Evolutionary conservation across 2,888 invertebrate species (phyloP).

Genomic region (Agrochola litura): DNA sequence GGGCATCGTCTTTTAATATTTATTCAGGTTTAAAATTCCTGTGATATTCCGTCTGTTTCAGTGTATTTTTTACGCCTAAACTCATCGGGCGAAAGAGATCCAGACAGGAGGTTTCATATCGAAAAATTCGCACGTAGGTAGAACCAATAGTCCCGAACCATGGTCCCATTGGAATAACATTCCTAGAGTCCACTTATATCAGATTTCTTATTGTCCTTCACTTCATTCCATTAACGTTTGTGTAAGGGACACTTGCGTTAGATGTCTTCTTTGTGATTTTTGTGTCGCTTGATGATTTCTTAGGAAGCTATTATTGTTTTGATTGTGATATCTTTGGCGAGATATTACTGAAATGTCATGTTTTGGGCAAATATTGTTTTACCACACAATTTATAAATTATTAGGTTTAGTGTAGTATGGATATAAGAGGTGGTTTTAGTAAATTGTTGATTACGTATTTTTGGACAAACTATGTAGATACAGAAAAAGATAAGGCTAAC

Average conservation of each 20-base stretch:
- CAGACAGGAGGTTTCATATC: conserved; percentile 71
- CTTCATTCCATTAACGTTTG: conserved; percentile 85
- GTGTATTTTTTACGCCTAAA: conserved; percentile 74
- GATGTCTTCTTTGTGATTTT: conserved; percentile 73
- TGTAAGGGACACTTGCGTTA: conserved; percentile 75
- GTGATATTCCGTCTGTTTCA: conserved; percentile 59
- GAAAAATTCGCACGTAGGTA: conserved; percentile 80
- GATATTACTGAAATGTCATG: conserved; percentile 14
- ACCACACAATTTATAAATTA: neutral
- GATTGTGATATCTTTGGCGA: conserved; percentile 34
- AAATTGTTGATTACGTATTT: neutral
- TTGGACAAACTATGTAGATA: neutral
- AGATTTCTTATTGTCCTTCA: conserved; percentile 87
- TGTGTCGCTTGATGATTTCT: conserved; percentile 43
- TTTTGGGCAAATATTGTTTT: conserved; percentile 6
- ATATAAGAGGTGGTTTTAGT: neutral
- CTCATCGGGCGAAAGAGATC: conserved; percentile 70
- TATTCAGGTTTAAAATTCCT: conserved; percentile 72
- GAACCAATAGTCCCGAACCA: conserved; percentile 76
- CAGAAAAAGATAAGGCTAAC: neutral
- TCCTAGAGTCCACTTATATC: conserved; percentile 85
- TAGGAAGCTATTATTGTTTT: conserved; percentile 42
- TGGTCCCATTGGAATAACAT: conserved; percentile 85
- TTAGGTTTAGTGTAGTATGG: neutral
- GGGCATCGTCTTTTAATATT: conserved; percentile 66